phyloP scores from a whole-genome alignment of 2,113 vertebrate species.

The Chascanopsetta lugubris region DNA sequence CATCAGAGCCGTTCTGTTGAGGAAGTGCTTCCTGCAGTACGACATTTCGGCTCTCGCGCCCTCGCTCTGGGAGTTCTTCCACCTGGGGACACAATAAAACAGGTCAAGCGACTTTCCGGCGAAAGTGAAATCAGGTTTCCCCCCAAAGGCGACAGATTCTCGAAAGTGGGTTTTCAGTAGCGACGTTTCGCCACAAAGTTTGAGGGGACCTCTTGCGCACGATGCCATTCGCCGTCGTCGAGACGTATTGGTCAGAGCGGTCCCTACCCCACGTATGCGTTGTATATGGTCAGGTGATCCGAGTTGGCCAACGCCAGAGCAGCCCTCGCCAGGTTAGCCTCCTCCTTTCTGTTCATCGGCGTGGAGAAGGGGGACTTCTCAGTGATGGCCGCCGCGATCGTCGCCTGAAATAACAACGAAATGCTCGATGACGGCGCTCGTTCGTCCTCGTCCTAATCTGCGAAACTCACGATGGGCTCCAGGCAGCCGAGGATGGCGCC shows the following conservation, averaged over 20 bases:
- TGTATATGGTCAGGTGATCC: slow-evolving; percentile 96
- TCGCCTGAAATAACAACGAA: slow-evolving; percentile 88
- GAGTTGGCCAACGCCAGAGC: slow-evolving; percentile 89
- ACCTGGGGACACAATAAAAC: slow-evolving; percentile 74
- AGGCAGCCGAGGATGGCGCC: slow-evolving; percentile 96
- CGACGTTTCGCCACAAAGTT: neutral
- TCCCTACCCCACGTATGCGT: slow-evolving; percentile 90
- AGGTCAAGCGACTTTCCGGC: neutral
- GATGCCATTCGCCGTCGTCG: too few species aligned
- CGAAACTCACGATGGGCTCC: slow-evolving; percentile 88
- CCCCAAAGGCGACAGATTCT: neutral
- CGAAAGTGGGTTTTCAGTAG: neutral
- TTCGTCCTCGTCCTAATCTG: neutral
- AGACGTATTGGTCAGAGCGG: neutral
- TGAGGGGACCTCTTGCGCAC: too few species aligned
- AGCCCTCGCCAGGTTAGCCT: slow-evolving; percentile 94
- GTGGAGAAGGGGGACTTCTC: slow-evolving; percentile 97
- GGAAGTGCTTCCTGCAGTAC: slow-evolving; percentile 91
- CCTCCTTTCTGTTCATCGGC: slow-evolving; percentile 93
- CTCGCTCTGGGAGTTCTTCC: slow-evolving; percentile 86
- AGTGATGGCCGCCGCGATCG: slow-evolving; percentile 94
- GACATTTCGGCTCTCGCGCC: slow-evolving; percentile 85
- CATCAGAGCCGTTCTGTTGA: slow-evolving; percentile 90
- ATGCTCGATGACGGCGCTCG: neutral
- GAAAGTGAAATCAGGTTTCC: too few species aligned